Evolutionary conservation across 2,113 vertebrate species (phyloP).

Genomic region (Buteo buteo): DNA sequence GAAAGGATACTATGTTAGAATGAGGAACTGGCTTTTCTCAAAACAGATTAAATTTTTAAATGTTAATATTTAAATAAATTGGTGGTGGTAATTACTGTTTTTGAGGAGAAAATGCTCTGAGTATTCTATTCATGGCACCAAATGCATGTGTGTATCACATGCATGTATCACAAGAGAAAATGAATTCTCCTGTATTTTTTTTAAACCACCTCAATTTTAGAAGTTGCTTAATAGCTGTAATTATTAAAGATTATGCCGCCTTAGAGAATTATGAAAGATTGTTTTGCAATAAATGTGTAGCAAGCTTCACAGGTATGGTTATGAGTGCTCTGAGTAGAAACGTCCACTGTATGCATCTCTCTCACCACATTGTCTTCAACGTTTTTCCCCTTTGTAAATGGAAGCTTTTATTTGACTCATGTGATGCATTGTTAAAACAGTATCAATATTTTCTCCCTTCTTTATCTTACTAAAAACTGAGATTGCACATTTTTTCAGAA

Average conservation of each 20-base stretch:
- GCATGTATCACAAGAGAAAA: not conserved
- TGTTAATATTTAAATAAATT: not conserved
- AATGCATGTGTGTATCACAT: not conserved
- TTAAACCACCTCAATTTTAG: not conserved
- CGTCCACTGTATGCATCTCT: not conserved
- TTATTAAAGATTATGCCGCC: not conserved
- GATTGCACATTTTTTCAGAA: not conserved
- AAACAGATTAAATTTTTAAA: not conserved
- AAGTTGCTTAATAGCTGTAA: not conserved
- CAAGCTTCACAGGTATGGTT: not conserved
- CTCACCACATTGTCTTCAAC: not conserved
- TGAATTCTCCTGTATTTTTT: not conserved
- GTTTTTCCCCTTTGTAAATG: not conserved
- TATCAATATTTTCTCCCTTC: not conserved
- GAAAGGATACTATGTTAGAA: not conserved
- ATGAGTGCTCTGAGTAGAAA: not conserved
- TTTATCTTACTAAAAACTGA: not conserved
- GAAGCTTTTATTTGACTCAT: not conserved
- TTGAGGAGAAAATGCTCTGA: not conserved
- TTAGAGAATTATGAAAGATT: not conserved
- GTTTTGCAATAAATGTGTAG: not conserved
- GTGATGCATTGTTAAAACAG: not conserved
- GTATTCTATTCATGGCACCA: not conserved
- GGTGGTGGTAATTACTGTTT: not conserved
- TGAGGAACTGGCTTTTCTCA: not conserved